Evolutionary conservation across 1,140 invertebrate genomes (phyloP).

Genomic region (Spodoptera litura): DNA sequence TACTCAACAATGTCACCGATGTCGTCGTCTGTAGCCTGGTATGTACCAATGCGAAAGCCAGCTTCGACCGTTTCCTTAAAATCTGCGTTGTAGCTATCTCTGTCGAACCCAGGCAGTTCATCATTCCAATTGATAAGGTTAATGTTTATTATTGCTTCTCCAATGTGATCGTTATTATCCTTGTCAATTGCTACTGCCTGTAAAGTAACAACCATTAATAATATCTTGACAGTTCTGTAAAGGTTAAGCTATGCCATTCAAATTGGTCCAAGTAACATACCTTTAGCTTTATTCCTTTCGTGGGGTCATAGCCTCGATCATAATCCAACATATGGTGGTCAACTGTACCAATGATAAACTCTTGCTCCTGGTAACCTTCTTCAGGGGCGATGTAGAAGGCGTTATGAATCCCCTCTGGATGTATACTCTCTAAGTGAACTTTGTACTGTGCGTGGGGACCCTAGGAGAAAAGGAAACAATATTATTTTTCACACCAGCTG

Average conservation of each 20-base stretch:
- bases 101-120: constrained; percentile 85
- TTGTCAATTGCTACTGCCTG: constrained; percentile 84
- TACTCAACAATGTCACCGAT: constrained; percentile 86
- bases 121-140: constrained; percentile 87
- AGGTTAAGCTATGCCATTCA: not conserved
- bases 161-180: constrained; percentile 66
- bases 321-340: constrained; percentile 86
- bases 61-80: constrained; percentile 84
- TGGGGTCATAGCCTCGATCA: constrained; percentile 79
- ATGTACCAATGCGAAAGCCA: constrained; percentile 71
- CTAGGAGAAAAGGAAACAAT: constrained; percentile 60
- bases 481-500: not conserved
- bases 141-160: constrained; percentile 78
- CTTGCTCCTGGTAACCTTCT: constrained; percentile 85
- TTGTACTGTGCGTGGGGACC: constrained; percentile 86
- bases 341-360: constrained; percentile 84
- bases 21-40: constrained; percentile 85
- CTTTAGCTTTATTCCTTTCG: constrained; percentile 64
- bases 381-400: constrained; percentile 86
- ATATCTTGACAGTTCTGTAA: no score
- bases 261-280: constrained; percentile 47
- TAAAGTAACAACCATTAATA: not conserved
- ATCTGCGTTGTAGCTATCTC: constrained; percentile 60
- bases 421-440: constrained; percentile 73
- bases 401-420: constrained; percentile 67